Evolutionary conservation across 2,113 vertebrate genomes (phyloP), one percentile per base, ranked within the genome.

Genomic region (Corythornis vintsioides): DNA sequence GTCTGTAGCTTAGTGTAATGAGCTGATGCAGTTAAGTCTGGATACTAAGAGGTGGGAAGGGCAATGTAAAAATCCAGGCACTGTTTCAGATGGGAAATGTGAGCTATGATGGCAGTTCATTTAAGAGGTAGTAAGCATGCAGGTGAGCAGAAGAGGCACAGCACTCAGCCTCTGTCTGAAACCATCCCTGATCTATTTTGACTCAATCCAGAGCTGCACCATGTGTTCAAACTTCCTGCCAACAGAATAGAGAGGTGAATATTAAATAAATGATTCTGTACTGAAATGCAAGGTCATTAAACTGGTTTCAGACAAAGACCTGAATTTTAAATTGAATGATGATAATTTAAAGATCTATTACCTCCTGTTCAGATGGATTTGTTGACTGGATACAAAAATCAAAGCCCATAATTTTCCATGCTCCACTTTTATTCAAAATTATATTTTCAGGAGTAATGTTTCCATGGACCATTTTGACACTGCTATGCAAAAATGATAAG

Each of bases 401-500:
- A 94, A 99, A 99, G 67, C 99, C 99, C 99, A 99, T 99, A 95
- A 99, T 99, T 98, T 99, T 99, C 99, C 99, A 99, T 28, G 98
- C 98, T 84, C 99, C 99, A 57, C 98, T 99, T 96, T 99, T 99
- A 97, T 99, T 99, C 88, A 99, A 97, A 96, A 99, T 99, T 95
- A 99, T 98, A 96, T 99, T 99, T 97, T 99, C 98, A 81, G 96
- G 97, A 94, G 98, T 98, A 95, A 99, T 96, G 96, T 99, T 99
- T 61, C 99, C 98, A 93, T 99, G 99, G 80, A 99, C 98, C 99
- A 99, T 99, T 97, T 99, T 99, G 45, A 99, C 99, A 76, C 99
- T 99, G 78, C 98, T 99, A 97, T 99, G 99, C 83, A 99, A 98
- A 97, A 99, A 99, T 29, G 99, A 98, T 84, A 99, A 97, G 60